A percentile compares a stretch with the other conserved stretches of the same genome.
phyloP scores from a whole-genome alignment of 2,888 invertebrate species.

The Philereme vetulata region DNA sequence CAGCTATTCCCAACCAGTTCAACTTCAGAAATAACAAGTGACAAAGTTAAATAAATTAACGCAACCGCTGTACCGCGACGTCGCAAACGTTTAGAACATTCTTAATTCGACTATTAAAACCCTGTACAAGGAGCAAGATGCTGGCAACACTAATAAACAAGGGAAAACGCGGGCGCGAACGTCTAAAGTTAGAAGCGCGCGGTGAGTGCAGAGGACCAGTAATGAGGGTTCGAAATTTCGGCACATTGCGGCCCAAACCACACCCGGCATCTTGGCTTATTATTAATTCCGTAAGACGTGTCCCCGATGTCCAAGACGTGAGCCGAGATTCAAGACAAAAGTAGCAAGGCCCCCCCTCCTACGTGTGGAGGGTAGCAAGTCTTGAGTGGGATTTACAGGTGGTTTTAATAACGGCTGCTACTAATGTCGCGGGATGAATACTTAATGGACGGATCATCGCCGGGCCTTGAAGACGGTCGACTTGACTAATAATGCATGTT shows the following conservation, averaged over 20 bases:
- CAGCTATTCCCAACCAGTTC: conserved; percentile 27
- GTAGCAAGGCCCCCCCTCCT: conserved; percentile 61
- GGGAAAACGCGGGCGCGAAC: conserved; percentile 73
- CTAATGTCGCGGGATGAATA: conserved; percentile 83
- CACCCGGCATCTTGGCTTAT: conserved; percentile 83
- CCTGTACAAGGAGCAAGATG: conserved; percentile 73
- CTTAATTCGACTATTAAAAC: conserved; percentile 79
- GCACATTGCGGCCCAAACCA: conserved; percentile 80
- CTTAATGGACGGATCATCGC: conserved; percentile 78
- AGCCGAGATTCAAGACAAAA: conserved; percentile 83
- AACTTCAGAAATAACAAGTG: conserved; percentile 29
- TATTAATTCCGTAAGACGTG: conserved; percentile 85
- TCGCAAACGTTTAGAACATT: conserved; percentile 64
- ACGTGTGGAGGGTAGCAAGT: conserved; percentile 76
- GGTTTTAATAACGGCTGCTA: conserved; percentile 81
- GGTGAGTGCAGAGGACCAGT: conserved; percentile 79
- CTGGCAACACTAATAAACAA: conserved; percentile 80
- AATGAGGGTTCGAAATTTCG: conserved; percentile 83
- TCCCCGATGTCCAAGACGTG: conserved; percentile 85
- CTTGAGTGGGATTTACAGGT: conserved; percentile 79
- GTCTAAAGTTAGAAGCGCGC: conserved; percentile 74
- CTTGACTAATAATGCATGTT: conserved; percentile 58
- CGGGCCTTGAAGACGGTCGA: conserved; percentile 57
- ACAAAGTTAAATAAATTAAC: conserved; percentile 53
- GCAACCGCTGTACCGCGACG: conserved; percentile 43